Base-by-base conservation (phyloP, 2,113 vertebrate species). In the Ramphastos sulfuratus region DNA sequence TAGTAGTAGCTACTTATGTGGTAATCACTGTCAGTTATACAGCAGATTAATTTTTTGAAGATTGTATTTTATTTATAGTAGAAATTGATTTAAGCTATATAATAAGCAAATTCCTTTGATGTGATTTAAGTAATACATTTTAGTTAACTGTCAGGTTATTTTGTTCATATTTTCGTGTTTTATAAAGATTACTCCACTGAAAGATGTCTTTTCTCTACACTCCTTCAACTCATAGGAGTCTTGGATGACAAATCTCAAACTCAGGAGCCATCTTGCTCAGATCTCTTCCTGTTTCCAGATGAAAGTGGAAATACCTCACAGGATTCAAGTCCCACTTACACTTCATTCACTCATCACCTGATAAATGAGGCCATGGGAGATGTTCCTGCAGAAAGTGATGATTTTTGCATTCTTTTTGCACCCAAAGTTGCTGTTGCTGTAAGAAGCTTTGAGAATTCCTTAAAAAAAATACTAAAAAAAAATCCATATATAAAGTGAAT, bases 261-360 rank as follows among this genome's bases (percentile, higher is more conserved):
- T 91, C 98, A 97, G 16, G 98, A 99, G 27, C 98, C 98, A 0
- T 98, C 98, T 55, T 98, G 97, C 86, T 99, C 99, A 19, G 99
- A 99, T 95, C 98, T 99, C 59, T 99, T 99, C 97, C 98, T 99
- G 63, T 99, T 99, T 94, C 99, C 99, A 11, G 99, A 99, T 59
- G 99, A 99, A 97, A 99, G 99, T 87, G 98, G 99, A 61, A 98
- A 98, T 64, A 52, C 97, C 12, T 98, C 97, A 50, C 99, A 98
- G 85, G 99, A 99, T 39, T 85, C 98, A 12, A 98, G 98, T 78
- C 99, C 98, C 77, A 97, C 98, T 15, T 98, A 97, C 1, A 48
- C 98, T 48, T 96, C 98, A 1, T 98, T 98, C 59, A 97, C 98
- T 77, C 99, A 98, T 66, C 99, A 98, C 81, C 96, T 98, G 90